A percentile compares a stretch with the other conserved stretches of the same genome.
Conservation (phyloP, 2,797 vertebrate species). For the Eurystomus glaucurus region DNA sequence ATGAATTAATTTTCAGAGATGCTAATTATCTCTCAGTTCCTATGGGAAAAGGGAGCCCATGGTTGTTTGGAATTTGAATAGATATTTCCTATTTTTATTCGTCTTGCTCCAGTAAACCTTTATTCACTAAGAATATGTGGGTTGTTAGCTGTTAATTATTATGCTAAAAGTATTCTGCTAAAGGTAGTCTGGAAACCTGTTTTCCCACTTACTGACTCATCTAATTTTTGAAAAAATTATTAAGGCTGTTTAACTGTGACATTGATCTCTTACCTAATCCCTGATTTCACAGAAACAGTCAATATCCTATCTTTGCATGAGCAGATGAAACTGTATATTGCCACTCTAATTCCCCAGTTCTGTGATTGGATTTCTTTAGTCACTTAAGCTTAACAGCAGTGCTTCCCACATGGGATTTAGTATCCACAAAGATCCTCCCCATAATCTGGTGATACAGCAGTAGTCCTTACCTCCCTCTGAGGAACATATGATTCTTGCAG, state of each 20-base stretch:
- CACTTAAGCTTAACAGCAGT: neutral
- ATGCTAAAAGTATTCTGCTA: neutral
- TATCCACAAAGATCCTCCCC: neutral
- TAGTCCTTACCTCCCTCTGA: neutral
- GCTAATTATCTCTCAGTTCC: neutral
- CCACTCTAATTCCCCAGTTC: neutral
- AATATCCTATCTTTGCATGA: neutral
- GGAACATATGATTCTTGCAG: neutral
- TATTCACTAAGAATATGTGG: neutral
- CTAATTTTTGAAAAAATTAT: neutral
- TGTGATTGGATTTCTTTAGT: neutral
- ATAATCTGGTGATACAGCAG: neutral
- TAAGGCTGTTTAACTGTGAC: neutral
- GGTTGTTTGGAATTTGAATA: neutral
- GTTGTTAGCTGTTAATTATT: slow-evolving; percentile 37
- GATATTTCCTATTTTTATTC: neutral
- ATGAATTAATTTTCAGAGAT: slow-evolving; percentile 2
- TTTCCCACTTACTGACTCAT: neutral
- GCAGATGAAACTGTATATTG: neutral
- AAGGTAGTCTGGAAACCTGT: neutral
- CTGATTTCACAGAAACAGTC: neutral
- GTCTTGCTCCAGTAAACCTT: slow-evolving; percentile 3
- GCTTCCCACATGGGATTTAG: neutral
- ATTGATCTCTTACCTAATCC: neutral
- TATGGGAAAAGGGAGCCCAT: neutral